A percentile compares a stretch with the other conserved stretches of the same genome.
phyloP scores from a whole-genome alignment of 2,113 vertebrate genomes.

The Silurus glanis region DNA sequence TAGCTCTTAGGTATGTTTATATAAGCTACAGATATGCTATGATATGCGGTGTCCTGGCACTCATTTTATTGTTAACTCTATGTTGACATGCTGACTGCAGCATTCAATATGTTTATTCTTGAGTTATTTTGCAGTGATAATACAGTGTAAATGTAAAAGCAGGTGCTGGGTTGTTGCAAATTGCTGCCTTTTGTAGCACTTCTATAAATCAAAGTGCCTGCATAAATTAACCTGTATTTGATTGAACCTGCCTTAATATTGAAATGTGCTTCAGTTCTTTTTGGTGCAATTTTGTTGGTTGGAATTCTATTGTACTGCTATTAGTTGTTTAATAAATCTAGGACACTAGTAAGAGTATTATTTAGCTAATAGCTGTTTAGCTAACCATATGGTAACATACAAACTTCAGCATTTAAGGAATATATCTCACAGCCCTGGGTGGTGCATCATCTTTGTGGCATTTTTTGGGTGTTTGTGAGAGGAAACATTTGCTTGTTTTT shows the following conservation, averaged over 20 bases:
- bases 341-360: not conserved
- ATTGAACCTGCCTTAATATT: no score
- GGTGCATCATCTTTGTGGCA: conserved; percentile 17
- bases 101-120: not conserved
- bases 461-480: conserved; percentile 46
- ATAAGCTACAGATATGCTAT: conserved; percentile 18
- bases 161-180: conserved; percentile 13
- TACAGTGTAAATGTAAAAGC: conserved; percentile 1
- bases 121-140: not conserved
- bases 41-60: conserved; percentile 39
- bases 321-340: not conserved
- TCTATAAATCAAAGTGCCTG: not conserved
- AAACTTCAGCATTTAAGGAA: conserved; percentile 43
- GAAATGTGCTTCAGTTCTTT: not conserved
- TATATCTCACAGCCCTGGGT: conserved; percentile 21
- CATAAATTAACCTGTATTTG: not conserved
- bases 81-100: conserved; percentile 13
- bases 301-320: not conserved
- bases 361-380: conserved; percentile 25
- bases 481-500: not conserved
- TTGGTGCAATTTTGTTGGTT: not conserved
- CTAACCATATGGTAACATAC: conserved; percentile 44
- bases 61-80: conserved; percentile 21
- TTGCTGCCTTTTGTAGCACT: not conserved
- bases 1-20: conserved; percentile 30